Evolutionary conservation across 2,888 invertebrate species (phyloP), one percentile per base, ranked within the genome.

Genomic region (Drosophila anceps): DNA sequence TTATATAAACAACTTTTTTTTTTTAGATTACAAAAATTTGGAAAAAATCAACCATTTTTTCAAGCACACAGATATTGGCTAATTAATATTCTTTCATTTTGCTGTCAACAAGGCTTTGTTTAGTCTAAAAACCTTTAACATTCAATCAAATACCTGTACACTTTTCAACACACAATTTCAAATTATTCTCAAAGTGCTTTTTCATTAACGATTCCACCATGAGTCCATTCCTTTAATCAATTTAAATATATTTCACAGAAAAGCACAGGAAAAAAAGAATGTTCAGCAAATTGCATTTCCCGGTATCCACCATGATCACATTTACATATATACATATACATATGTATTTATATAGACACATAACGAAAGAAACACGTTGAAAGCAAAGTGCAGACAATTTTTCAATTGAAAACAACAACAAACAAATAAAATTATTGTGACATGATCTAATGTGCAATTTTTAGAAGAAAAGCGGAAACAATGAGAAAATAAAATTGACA

Each of bases 391-490:
- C 58, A 62, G 66, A 65, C 53, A 67, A 67, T 41, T 79, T 68
- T 68, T 71, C 78, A 69, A 81, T 71, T 72, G 78, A 62, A 69
- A 65, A 59, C 27, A 57, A 53, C 41, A 64, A 61, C 46, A 75
- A 70, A 73, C 76, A 75, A 85, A 76, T 68, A 54, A 90, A 87
- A 87, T 87, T 70, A 87, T 87, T 91, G 70, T 84, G 90, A 80
- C 90, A 87, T 87, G 87, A 87, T 90, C 91, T 81, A 90, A 90
- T 90, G 82, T 66, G 73, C 82, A 89, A 89, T 89, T 90, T 90
- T 76, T 90, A 87, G 90, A 58, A 46, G 29, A 64, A 82, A 67
- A 70, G 60, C 73, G 74, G 72, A 87, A 75, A 77, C 73, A 76
- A 69, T 55, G 55, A 35, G 66, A 65, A 53, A 55, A 46, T 50